Evolutionary conservation across 1,140 invertebrate species (phyloP).

Genomic region (Calliopsis andreniformis): DNA sequence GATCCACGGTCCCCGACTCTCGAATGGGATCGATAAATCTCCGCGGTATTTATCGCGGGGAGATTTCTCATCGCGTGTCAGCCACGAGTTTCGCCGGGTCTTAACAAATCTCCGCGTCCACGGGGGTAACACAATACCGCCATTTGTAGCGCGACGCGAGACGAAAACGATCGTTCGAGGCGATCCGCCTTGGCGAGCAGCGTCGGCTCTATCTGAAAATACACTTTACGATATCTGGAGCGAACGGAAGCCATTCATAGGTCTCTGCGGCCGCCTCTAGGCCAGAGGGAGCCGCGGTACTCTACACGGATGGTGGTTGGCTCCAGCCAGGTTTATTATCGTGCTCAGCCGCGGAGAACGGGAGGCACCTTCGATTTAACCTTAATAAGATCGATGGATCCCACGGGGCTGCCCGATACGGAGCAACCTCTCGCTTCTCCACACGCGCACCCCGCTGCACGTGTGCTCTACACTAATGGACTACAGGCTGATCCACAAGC

Average conservation of each 20-base stretch:
- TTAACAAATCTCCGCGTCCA: conserved; percentile 34
- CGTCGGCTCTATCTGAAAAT: conserved; percentile 43
- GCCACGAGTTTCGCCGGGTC: conserved; percentile 25
- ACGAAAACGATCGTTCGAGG: conserved; percentile 36
- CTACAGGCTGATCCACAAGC: background rate
- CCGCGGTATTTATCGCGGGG: conserved; percentile 9
- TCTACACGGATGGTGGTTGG: conserved; percentile 13
- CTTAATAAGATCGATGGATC: conserved; percentile 78
- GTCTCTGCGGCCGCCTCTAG: conserved; percentile 49
- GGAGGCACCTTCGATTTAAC: conserved; percentile 73
- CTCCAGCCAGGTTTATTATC: conserved; percentile 67
- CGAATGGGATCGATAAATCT: conserved; percentile 40
- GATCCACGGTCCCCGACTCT: background rate
- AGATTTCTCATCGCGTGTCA: conserved; percentile 40
- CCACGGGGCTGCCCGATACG: conserved; percentile 63
- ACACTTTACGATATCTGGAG: conserved; percentile 59
- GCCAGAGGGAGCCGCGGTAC: background rate
- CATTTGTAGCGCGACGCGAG: conserved; percentile 38
- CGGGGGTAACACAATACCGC: conserved; percentile 17
- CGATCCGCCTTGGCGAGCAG: too few species aligned
- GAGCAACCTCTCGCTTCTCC: conserved; percentile 34
- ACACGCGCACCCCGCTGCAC: conserved; percentile 2
- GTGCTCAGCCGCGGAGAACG: conserved; percentile 68
- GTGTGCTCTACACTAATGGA: background rate
- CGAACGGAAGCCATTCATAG: conserved; percentile 66